Percentiles rank a stretch among this genome's conserved stretches.
phyloP scores from a whole-genome alignment of 2,888 invertebrate genomes.

The Phaonia tiefii region DNA sequence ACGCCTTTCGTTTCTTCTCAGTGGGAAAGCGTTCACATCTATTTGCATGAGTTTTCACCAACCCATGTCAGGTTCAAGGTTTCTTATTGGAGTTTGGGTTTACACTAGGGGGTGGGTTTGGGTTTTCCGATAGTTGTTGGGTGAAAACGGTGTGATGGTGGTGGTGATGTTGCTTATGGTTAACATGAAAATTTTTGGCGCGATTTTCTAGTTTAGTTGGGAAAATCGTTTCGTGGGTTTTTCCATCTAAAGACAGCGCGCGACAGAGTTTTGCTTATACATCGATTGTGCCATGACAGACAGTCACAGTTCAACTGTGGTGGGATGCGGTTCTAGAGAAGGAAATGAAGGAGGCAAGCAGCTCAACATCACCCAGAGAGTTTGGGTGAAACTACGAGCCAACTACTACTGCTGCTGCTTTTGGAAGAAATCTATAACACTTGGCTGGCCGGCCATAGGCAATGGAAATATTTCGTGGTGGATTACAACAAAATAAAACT shows the following conservation, averaged over 20 bases:
- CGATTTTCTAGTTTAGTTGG: conserved; percentile 46
- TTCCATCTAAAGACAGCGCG: conserved; percentile 42
- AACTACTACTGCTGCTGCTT: too few species aligned
- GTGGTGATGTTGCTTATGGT: conserved; percentile 23
- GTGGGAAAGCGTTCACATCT: conserved; percentile 5
- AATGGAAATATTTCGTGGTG: too few species aligned
- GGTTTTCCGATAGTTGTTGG: too few species aligned
- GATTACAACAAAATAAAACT: too few species aligned
- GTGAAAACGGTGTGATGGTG: background rate
- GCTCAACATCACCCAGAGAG: background rate
- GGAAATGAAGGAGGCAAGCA: conserved; percentile 23
- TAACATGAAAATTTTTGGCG: conserved; percentile 54
- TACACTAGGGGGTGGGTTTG: conserved; percentile 22
- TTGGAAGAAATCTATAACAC: too few species aligned
- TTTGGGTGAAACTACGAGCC: too few species aligned
- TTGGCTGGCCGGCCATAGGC: too few species aligned
- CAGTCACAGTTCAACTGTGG: conserved; percentile 55
- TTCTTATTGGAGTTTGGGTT: conserved; percentile 64
- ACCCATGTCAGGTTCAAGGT: conserved; percentile 59
- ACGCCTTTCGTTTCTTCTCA: background rate
- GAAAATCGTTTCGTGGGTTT: conserved; percentile 41
- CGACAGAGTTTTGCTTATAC: conserved; percentile 37
- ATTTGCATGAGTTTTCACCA: conserved; percentile 35
- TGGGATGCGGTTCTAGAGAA: conserved; percentile 33
- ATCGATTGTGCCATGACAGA: background rate